Evolutionary conservation across 1,140 invertebrate genomes (phyloP).

Genomic region (Patella vulgata): DNA sequence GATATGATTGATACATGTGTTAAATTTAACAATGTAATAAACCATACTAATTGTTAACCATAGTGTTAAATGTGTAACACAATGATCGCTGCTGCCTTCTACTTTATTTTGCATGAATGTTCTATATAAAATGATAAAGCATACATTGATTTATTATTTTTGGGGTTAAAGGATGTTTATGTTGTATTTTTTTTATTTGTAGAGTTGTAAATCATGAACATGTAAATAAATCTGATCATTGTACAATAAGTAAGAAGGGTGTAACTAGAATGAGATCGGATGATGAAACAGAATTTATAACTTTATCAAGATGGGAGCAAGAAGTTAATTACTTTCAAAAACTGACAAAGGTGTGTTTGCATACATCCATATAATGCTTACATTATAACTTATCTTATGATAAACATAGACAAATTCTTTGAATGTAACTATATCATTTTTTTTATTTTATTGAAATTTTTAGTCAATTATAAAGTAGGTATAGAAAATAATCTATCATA

Average conservation of each 20-base stretch:
- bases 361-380: too few relatives aligned
- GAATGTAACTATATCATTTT: neutral
- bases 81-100: too few relatives aligned
- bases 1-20: too few relatives aligned
- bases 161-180: too few relatives aligned
- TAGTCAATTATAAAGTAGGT: neutral
- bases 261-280: constrained; percentile 60
- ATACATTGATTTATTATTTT: too few relatives aligned
- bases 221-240: constrained; percentile 63
- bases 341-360: constrained; percentile 55
- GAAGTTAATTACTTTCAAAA: constrained; percentile 62
- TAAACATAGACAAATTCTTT: neutral
- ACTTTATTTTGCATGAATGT: too few relatives aligned
- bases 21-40: too few relatives aligned
- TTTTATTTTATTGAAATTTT: neutral
- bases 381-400: neutral
- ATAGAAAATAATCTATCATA: too few relatives aligned
- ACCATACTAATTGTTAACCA: too few relatives aligned
- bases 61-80: too few relatives aligned
- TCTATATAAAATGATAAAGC: too few relatives aligned
- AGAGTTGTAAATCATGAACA: constrained; percentile 63
- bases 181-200: constrained; percentile 1
- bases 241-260: constrained; percentile 62
- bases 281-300: constrained; percentile 65
- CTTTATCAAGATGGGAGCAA: constrained; percentile 62